Evolutionary conservation across 2,113 vertebrate genomes (phyloP).

Genomic region (Mixornis gularis): DNA sequence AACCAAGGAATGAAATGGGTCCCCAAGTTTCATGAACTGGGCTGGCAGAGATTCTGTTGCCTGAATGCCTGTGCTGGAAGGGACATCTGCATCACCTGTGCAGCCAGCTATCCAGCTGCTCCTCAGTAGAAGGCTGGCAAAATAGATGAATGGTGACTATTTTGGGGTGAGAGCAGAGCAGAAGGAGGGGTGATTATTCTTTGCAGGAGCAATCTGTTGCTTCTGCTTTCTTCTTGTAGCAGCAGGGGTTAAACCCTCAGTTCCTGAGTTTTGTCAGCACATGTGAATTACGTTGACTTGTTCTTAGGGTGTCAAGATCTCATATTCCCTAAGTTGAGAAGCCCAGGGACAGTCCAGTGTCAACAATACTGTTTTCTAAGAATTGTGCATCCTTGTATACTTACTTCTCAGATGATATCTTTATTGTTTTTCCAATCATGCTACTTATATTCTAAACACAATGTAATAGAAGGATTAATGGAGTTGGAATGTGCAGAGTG

Average conservation of each 20-base stretch:
- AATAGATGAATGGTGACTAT: neutral
- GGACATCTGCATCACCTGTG: neutral
- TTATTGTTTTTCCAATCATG: neutral
- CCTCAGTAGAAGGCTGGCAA: neutral
- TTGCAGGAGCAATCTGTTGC: neutral
- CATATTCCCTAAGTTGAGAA: neutral
- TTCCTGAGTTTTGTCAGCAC: neutral
- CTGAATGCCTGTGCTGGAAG: neutral
- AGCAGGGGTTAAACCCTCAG: neutral
- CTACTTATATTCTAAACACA: neutral
- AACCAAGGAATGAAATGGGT: neutral
- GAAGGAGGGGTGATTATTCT: neutral
- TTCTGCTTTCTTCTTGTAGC: neutral
- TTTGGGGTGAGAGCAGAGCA: neutral
- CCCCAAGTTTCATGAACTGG: neutral
- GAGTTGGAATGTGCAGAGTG: neutral
- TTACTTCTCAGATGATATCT: neutral
- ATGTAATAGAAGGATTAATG: constrained; percentile 13
- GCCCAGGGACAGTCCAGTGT: neutral
- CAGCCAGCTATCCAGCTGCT: neutral
- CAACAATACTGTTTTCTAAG: neutral
- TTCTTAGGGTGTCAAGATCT: neutral
- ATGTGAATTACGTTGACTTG: neutral
- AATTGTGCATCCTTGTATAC: neutral
- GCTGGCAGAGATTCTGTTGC: neutral